Conservation (phyloP, 2,797 vertebrate genomes). For the Mormyrops boulengeri region DNA sequence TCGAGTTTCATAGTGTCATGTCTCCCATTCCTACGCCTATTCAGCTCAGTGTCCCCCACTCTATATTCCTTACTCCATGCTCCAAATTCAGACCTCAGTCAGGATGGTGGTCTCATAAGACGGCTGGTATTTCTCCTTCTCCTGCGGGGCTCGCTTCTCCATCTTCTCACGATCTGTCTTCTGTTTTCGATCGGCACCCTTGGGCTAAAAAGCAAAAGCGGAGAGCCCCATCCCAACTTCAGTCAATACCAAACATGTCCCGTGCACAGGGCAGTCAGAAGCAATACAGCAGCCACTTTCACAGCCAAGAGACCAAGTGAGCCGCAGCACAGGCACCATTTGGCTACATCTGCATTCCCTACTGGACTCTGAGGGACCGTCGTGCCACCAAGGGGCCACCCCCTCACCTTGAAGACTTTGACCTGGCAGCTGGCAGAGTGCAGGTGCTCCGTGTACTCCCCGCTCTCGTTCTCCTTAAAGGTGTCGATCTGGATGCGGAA, state of each 20-base stretch:
- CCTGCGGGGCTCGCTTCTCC: conserved; percentile 72
- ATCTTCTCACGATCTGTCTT: conserved; percentile 78
- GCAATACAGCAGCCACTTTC: no score
- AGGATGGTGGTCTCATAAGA: conserved; percentile 71
- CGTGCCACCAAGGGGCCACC: background rate
- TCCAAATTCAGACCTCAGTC: conserved; percentile 56
- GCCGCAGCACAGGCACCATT: background rate
- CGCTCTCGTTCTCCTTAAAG: conserved; percentile 82
- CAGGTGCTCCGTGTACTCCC: conserved; percentile 89
- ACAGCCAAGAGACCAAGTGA: background rate
- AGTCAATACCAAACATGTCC: background rate
- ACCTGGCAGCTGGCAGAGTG: conserved; percentile 98
- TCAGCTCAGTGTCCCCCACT: background rate
- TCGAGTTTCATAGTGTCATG: background rate
- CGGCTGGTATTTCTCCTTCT: conserved; percentile 74
- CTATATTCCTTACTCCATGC: background rate
- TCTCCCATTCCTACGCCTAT: background rate
- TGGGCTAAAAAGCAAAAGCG: conserved; percentile 56
- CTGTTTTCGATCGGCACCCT: conserved; percentile 77
- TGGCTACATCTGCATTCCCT: background rate
- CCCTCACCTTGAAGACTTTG: conserved; percentile 92
- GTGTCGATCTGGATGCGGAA: conserved; percentile 94
- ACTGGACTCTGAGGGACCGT: background rate
- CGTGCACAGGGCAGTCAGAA: background rate
- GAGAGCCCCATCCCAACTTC: background rate